Base-by-base conservation (phyloP, 2,888 invertebrate genomes). In the Drosophila mulleri region DNA sequence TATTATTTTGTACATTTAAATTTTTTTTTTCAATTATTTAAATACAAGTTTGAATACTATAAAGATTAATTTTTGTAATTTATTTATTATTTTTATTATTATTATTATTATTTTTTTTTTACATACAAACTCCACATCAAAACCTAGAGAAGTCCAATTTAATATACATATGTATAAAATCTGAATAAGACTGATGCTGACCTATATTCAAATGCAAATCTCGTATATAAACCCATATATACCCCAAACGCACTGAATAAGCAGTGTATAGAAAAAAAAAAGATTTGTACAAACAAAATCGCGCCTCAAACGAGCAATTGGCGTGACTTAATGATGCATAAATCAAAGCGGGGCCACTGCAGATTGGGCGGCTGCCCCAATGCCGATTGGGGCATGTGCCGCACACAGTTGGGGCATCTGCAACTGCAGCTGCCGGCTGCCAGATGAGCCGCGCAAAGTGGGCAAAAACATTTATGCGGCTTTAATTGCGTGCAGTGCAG, bases 241-340 rank as follows among this genome's bases (percentile, higher is more conserved):
- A 26, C 54, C 26, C 39, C 26, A 8, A 8, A 7, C 0, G 0
- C 1, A 14, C 9, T n/a, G 12, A 6, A 0, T n/a, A 1, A 12
- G 35, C 8, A 26, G 35, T 23, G 45, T 37, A 58, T 45, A 26
- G 48, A 26, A n/a, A 35, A 32, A n/a, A 35, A 32, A 32, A 45
- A 35, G 44, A 45, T 45, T 58, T 69, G 50, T 54, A 54, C 56
- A 67, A 63, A 69, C 58, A 68, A 67, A 60, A 26, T 63, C 44
- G 52, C 64, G 68, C 70, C 45, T 47, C 69, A 84, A 89, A 90
- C 90, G 74, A 89, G 75, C 88, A 81, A 87, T 87, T 87, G 89
- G 84, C 90, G 90, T 89, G 88, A 84, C 82, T 89, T 90, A 86
- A 90, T 90, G 88, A 78, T 78, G 79, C 86, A 90, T 90, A 88